phyloP scores from a whole-genome alignment of 2,888 invertebrate species.

The Hirtodrosophila trivittata region DNA sequence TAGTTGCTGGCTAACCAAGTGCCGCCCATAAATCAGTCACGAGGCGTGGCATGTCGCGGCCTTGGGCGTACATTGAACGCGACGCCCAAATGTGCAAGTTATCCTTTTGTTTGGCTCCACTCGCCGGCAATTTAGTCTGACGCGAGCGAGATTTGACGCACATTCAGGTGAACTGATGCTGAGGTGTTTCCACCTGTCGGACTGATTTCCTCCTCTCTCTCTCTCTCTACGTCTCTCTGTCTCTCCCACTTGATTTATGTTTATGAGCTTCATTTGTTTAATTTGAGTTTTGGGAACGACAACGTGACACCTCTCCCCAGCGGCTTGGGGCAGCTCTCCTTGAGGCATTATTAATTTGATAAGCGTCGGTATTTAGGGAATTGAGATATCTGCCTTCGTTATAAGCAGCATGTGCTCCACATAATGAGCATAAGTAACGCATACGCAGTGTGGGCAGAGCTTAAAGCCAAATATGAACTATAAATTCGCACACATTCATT shows the following conservation, averaged over 20 bases:
- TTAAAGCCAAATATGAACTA: neutral
- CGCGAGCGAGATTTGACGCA: slow-evolving; percentile 18
- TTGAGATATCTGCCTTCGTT: slow-evolving; percentile 12
- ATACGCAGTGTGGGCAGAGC: slow-evolving; percentile 24
- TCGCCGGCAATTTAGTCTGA: slow-evolving; percentile 23
- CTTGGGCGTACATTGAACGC: slow-evolving; percentile 42
- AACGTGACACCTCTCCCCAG: slow-evolving; percentile 21
- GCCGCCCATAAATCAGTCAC: slow-evolving; percentile 56
- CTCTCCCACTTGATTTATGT: slow-evolving; percentile 35
- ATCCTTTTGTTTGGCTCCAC: slow-evolving; percentile 33
- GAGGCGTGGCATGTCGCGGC: slow-evolving; percentile 40
- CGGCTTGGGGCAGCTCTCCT: slow-evolving; percentile 7
- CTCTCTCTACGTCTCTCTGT: slow-evolving; percentile 1
- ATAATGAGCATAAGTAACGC: slow-evolving; percentile 19
- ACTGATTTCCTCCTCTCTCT: neutral
- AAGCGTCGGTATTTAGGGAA: slow-evolving; percentile 31
- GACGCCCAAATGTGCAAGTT: slow-evolving; percentile 24
- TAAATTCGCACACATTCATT: slow-evolving; percentile 52
- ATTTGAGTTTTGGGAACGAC: slow-evolving; percentile 38
- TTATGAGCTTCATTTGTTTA: slow-evolving; percentile 48
- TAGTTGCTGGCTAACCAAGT: neutral
- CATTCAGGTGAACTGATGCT: slow-evolving; percentile 30
- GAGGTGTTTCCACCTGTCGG: neutral
- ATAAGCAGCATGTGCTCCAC: slow-evolving; percentile 6
- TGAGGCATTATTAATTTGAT: slow-evolving; percentile 50